These are phyloP conservation scores for Laterallus jamaicensis DNA, from an alignment of 2,113 vertebrate species.

Conservation along the genomic window DNA sequence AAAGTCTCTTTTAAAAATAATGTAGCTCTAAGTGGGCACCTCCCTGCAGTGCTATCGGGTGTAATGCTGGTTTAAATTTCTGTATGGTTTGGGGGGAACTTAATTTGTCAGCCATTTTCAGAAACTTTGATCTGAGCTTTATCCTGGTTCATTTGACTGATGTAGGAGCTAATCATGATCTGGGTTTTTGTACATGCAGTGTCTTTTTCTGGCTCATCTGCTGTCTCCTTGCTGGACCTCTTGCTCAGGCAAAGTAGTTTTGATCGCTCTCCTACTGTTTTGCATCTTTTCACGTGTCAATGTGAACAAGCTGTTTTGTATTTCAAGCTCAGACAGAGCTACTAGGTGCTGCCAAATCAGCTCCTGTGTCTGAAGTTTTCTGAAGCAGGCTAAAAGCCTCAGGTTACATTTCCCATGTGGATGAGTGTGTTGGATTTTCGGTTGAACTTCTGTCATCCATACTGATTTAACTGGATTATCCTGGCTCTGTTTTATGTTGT, in stretches of 20 bases:
- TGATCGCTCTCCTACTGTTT: neutral
- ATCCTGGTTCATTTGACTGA: neutral
- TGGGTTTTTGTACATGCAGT: fast-evolving
- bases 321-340: neutral
- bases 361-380: neutral
- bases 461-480: neutral
- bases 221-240: neutral
- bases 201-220: neutral
- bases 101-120: neutral
- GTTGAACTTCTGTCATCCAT: neutral
- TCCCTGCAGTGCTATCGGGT: fast-evolving
- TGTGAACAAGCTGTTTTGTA: neutral
- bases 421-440: fast-evolving
- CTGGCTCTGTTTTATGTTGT: neutral
- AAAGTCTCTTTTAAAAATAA: neutral
- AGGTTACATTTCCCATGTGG: neutral
- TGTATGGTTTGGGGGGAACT: neutral
- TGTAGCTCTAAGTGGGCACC: neutral
- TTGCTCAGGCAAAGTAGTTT: neutral
- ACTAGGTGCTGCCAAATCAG: neutral
- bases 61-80: fast-evolving
- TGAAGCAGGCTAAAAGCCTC: neutral
- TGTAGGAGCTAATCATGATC: neutral
- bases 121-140: neutral
- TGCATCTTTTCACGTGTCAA: neutral